These are phyloP conservation scores for Baronia brevicornis DNA, from an alignment of 2,888 invertebrate species.

Conservation along the genomic window DNA sequence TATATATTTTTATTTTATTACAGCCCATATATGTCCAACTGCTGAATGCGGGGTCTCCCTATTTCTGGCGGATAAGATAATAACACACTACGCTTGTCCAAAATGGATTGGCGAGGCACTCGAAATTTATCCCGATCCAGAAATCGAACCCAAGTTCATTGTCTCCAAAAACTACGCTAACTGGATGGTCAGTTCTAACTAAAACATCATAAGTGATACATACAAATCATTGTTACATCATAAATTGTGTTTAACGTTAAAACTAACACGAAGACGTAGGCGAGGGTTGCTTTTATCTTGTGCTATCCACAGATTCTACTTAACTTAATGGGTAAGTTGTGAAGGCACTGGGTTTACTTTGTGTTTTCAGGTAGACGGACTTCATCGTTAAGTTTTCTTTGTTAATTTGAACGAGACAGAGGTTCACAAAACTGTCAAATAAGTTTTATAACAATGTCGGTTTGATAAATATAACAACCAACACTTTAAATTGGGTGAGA, in stretches of 20 bases:
- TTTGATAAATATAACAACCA: conserved; percentile 28
- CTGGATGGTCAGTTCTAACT: too few species aligned
- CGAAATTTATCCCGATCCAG: too few species aligned
- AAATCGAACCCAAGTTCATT: too few species aligned
- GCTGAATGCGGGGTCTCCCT: too few species aligned
- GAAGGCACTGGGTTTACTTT: conserved; percentile 72
- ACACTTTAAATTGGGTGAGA: too few species aligned
- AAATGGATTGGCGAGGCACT: too few species aligned
- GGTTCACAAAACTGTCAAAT: conserved; percentile 61
- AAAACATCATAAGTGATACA: too few species aligned
- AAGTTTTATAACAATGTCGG: conserved; percentile 47
- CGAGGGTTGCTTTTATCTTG: conserved; percentile 50
- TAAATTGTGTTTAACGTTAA: conserved; percentile 58
- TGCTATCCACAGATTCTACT: conserved; percentile 74
- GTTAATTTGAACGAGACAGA: conserved; percentile 71
- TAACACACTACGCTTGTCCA: too few species aligned
- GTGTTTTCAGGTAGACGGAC: conserved; percentile 73
- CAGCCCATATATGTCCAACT: too few species aligned
- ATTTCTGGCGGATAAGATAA: too few species aligned
- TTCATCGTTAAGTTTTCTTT: conserved; percentile 72
- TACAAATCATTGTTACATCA: conserved; percentile 52
- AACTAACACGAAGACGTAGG: conserved; percentile 41
- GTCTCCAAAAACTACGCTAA: too few species aligned
- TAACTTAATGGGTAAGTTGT: conserved; percentile 75
- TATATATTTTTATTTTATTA: too few species aligned